Conservation (phyloP, 1,140 invertebrate species). For the Tribolium castaneum region DNA sequence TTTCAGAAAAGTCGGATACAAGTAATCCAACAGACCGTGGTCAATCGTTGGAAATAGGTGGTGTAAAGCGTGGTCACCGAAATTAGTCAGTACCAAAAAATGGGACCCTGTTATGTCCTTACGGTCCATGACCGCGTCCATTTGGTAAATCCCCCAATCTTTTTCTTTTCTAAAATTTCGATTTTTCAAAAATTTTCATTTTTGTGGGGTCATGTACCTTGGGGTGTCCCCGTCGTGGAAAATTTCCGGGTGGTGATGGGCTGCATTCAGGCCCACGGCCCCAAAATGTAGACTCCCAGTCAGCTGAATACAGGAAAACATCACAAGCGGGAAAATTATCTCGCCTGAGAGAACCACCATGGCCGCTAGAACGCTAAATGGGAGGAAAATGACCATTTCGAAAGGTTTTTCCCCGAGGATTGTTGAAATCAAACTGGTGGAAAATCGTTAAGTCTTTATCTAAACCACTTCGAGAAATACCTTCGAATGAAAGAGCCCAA, state of each 20-base stretch:
- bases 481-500: constrained; percentile 64
- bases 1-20: constrained; percentile 75
- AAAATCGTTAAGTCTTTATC: no score
- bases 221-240: constrained; percentile 85
- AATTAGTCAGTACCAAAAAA: constrained; percentile 76
- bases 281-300: constrained; percentile 73
- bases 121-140: constrained; percentile 80
- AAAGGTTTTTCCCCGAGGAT: constrained; percentile 8
- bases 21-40: constrained; percentile 74
- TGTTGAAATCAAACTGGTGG: constrained; percentile 37
- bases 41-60: constrained; percentile 88
- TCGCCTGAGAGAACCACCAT: constrained; percentile 65
- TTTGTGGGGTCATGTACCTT: constrained; percentile 61
- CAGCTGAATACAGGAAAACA: constrained; percentile 72
- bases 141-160: constrained; percentile 83
- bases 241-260: constrained; percentile 85
- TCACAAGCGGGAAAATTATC: constrained; percentile 61
- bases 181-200: not conserved
- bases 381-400: constrained; percentile 62
- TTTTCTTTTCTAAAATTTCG: constrained; percentile 38
- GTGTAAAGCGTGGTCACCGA: constrained; percentile 82
- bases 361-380: constrained; percentile 66
- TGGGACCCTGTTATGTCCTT: constrained; percentile 73
- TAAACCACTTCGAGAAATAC: constrained; percentile 59
- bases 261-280: constrained; percentile 78